Evolutionary conservation across 2,797 vertebrate genomes (phyloP).

Genomic region (Meda fulgida): DNA sequence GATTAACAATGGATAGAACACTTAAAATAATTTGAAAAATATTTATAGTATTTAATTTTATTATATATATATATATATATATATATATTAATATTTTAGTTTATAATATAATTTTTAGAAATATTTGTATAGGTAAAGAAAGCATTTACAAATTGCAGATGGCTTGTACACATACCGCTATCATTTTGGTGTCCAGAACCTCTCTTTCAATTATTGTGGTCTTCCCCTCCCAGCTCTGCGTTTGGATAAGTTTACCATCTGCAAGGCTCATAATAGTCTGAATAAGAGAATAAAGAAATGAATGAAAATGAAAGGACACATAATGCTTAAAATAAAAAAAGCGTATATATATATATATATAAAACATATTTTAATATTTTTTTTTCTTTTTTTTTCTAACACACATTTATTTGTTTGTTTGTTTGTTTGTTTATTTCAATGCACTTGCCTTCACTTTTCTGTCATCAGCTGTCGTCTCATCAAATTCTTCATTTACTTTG

Average conservation of each 20-base stretch:
- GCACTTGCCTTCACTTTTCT: constrained; percentile 77
- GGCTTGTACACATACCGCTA: constrained; percentile 82
- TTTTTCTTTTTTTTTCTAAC: too few relatives aligned
- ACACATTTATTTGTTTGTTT: not conserved
- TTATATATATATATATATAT: too few relatives aligned
- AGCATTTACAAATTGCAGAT: not conserved
- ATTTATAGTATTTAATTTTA: too few relatives aligned
- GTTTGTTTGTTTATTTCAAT: not conserved
- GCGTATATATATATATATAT: not conserved
- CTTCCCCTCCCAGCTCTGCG: constrained; percentile 92
- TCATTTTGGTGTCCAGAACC: constrained; percentile 85
- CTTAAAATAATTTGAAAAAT: too few relatives aligned
- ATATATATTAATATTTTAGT: too few relatives aligned
- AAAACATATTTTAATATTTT: too few relatives aligned
- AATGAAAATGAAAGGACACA: not conserved
- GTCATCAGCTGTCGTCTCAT: constrained; percentile 80
- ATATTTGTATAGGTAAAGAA: too few relatives aligned
- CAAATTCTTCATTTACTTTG: constrained; percentile 78
- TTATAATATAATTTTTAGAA: too few relatives aligned
- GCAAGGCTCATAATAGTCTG: constrained; percentile 86
- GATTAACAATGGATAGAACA: not conserved
- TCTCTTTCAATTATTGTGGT: constrained; percentile 86
- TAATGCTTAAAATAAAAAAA: not conserved
- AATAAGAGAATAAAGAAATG: constrained; percentile 48
- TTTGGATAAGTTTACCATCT: constrained; percentile 87